Base-by-base conservation (phyloP, 1,140 invertebrate genomes). In the Papilio machaon region DNA sequence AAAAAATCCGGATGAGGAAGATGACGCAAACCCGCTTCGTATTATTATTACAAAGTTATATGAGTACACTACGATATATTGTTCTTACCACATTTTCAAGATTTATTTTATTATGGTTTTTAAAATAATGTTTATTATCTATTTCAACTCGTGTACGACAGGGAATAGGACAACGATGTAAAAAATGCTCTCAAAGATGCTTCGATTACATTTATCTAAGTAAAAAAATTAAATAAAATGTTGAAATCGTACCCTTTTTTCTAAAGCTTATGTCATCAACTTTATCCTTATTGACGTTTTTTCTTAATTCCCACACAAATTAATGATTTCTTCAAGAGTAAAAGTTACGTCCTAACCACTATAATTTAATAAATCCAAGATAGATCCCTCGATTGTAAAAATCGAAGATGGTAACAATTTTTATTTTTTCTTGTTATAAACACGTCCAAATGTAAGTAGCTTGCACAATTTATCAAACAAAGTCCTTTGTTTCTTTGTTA, bases 1-100 rank as follows among this genome's bases (percentile, higher is more conserved):
- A 54, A 78, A 78, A 79, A 79, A 64, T 79, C 77, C 77, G 77
- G 77, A 79, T 79, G 58, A 67, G 77, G 77, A 79, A 79, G 77
- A n/a, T 19, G 10, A 77, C 13, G 11, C 13, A 15, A 78, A 52
- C 60, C 60, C 19, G 54, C 58, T 79, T 64, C 64, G 58, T 79
- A 67, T 47, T 58, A 79, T 67, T 64, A 64, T 64, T 76, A 9
- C 43, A 64, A n/a, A 43, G 30, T 46, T 38, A 60, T 74, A 17
- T 43, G 38, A 43, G 38, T 43, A 43, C 38, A 43, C 67, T 70
- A 70, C 23, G 49, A 10, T 19, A 58, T 58, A 58, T 19, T n/a
- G 17, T 58, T 58, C 17, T 6, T 58, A 9, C 7, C 17, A 58
- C 17, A 17, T 64, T 64, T 64, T 30, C 23, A 30, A 30, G 23